Evolutionary conservation across 2,113 vertebrate species (phyloP).

Genomic region (Chaetodon trifascialis): DNA sequence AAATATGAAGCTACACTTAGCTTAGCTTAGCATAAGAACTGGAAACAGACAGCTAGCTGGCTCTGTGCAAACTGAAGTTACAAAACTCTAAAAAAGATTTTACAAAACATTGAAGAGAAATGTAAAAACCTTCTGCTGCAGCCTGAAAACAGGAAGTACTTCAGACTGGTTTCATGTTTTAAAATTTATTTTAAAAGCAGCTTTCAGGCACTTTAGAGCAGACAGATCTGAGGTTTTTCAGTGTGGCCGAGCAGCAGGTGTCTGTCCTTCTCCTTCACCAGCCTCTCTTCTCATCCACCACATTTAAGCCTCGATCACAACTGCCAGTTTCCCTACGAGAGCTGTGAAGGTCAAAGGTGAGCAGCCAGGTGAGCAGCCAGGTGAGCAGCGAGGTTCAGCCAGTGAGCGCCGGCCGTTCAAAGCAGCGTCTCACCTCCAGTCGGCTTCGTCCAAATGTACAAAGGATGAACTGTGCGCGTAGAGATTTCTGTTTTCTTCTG

Average conservation of each 20-base stretch:
- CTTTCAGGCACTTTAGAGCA: conserved; percentile 16
- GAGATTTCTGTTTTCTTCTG: conserved; percentile 37
- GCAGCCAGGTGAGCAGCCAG: not conserved
- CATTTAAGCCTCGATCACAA: not conserved
- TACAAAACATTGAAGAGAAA: not conserved
- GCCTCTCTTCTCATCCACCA: not conserved
- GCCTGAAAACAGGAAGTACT: not conserved
- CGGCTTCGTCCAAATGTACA: conserved; percentile 55
- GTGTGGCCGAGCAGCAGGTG: not conserved
- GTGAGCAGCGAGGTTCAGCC: not conserved
- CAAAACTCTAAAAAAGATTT: not conserved
- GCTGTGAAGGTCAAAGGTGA: not conserved
- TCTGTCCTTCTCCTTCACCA: not conserved
- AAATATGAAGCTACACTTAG: not conserved
- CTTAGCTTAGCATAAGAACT: conserved; percentile 4
- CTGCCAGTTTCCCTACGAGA: not conserved
- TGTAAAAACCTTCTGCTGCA: too few relatives aligned
- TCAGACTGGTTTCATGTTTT: not conserved
- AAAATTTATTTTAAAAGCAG: conserved; percentile 2
- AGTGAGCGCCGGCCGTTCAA: not conserved
- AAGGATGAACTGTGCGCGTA: conserved; percentile 54
- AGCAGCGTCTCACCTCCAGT: conserved; percentile 31
- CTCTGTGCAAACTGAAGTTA: too few relatives aligned
- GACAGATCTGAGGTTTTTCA: not conserved
- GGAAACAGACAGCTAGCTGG: not conserved